Evolutionary conservation across 1,140 invertebrate genomes (phyloP).

Genomic region (Drosophila ohnishii): DNA sequence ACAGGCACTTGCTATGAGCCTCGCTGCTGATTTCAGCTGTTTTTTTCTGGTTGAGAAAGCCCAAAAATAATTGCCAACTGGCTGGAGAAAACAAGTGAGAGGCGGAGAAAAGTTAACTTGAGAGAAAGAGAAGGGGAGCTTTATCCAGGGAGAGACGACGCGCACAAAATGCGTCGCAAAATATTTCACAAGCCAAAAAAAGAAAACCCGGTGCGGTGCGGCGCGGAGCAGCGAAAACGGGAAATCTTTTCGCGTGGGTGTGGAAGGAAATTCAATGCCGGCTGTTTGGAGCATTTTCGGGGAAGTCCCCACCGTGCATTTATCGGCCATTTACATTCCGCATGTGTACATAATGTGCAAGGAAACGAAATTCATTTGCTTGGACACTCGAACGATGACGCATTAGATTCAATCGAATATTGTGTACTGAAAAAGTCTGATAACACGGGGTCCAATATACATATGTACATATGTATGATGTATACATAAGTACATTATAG

Average conservation of each 20-base stretch:
- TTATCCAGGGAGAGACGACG: conserved; percentile 26
- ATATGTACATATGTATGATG: conserved; percentile 8
- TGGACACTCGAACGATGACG: conserved; percentile 32
- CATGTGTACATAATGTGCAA: conserved; percentile 20
- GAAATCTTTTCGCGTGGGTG: conserved; percentile 27
- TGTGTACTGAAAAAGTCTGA: conserved; percentile 29
- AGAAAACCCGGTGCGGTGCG: conserved; percentile 11
- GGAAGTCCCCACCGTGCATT: conserved; percentile 36
- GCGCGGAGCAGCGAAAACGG: conserved; percentile 1
- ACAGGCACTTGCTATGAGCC: conserved; percentile 1
- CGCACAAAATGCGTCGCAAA: conserved; percentile 76
- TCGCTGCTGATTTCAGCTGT: conserved; percentile 9
- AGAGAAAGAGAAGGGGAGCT: conserved; percentile 36
- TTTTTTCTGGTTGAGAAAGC: conserved; percentile 37
- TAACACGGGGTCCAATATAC: conserved; percentile 19
- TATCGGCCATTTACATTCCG: conserved; percentile 2
- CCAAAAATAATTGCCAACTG: conserved; percentile 66
- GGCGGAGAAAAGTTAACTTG: conserved; percentile 1
- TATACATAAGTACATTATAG: conserved; percentile 4
- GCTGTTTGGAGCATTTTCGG: conserved; percentile 15
- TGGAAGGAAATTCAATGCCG: conserved; percentile 55
- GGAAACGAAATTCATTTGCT: conserved; percentile 7
- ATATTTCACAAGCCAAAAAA: conserved; percentile 54
- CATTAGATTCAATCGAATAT: conserved; percentile 40
- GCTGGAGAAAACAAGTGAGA: conserved; percentile 11